A percentile compares a stretch with the other conserved stretches of the same genome.
These are phyloP conservation scores for Vulpes lagopus DNA, from an alignment of 2,113 vertebrate species.

Conservation along the genomic window DNA sequence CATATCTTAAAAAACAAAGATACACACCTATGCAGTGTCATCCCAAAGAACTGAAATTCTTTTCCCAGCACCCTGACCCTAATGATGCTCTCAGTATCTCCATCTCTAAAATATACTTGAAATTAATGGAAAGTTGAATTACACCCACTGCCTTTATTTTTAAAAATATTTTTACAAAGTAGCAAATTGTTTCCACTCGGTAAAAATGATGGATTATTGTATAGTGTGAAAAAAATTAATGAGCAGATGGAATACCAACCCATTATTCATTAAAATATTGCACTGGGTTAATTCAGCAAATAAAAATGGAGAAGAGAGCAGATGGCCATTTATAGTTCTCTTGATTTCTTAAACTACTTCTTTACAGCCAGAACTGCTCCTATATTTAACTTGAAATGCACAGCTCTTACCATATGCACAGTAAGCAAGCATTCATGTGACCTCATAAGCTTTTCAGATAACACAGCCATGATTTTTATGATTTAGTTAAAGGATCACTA, in stretches of 20 bases:
- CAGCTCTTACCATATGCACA: conserved; percentile 84
- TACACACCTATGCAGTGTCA: background rate
- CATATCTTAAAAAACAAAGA: background rate
- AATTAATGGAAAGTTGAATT: conserved; percentile 67
- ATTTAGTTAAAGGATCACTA: conserved; percentile 79
- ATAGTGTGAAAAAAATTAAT: conserved; percentile 78
- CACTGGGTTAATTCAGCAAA: conserved; percentile 87
- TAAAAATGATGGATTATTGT: conserved; percentile 74
- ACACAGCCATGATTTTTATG: conserved; percentile 84
- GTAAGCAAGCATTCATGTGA: conserved; percentile 84
- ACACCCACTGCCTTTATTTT: conserved; percentile 62
- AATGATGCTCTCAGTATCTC: background rate
- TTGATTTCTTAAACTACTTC: conserved; percentile 87
- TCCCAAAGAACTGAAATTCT: background rate
- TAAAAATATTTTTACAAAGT: conserved; percentile 74
- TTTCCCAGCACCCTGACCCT: background rate
- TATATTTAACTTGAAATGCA: conserved; percentile 86
- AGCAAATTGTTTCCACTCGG: conserved; percentile 79
- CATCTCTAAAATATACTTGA: conserved; percentile 49
- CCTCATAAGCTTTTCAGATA: conserved; percentile 84
- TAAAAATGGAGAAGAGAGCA: conserved; percentile 86
- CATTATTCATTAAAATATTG: conserved; percentile 88
- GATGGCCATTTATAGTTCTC: conserved; percentile 87
- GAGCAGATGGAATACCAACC: conserved; percentile 84
- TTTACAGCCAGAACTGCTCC: conserved; percentile 82